Evolutionary conservation across 2,888 invertebrate genomes (phyloP), one percentile per base, ranked within the genome.

Genomic region (Meteorus colon): DNA sequence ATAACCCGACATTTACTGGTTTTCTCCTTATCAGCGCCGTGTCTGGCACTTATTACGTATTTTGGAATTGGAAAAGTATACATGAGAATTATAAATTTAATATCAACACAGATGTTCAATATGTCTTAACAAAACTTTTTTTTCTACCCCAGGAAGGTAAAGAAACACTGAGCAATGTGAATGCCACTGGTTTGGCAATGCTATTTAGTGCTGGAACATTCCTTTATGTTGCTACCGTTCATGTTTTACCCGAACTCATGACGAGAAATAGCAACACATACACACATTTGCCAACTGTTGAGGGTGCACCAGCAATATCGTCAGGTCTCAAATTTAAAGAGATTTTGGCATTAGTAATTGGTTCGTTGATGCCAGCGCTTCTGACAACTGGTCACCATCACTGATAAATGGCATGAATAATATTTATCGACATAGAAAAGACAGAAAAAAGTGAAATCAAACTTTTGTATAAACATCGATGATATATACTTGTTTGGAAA

Each of bases 131-230:
- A 16, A 34, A 3, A 68, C 73, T 78, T 80, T 76, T 75, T 87
- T 89, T 34, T 73, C 73, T 77, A 79, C 78, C 79, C 34, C 94
- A 98, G 92, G 96, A 97, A 88, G 96, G 96, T 84, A 97, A 98
- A 87, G 97, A 97, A 89, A 95, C 95, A 0, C 90, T 98, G 4
- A 95, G 95, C 82, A 95, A 95, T 10, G 93, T 97, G 67, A 97
- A 98, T 87, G 97, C 97, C 1, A 99, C 99, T 34, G 99, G 95
- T 74, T 94, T 99, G 77, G 98, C 99, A 0, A 98, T 99, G 98
- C 90, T 99, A 48, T 99, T 99, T 90, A 98, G 98, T 62, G 99
- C 98, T 0, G 99, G 99, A 0, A 99, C 99, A 16, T 99, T 99
- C 91, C 92, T 99, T 0, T 99, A 99, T 89, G 99, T 99, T 2